Percentiles rank a stretch among this genome's conserved stretches.
Conservation (phyloP, 2,888 invertebrate genomes). For the Diplolepis rosae region DNA sequence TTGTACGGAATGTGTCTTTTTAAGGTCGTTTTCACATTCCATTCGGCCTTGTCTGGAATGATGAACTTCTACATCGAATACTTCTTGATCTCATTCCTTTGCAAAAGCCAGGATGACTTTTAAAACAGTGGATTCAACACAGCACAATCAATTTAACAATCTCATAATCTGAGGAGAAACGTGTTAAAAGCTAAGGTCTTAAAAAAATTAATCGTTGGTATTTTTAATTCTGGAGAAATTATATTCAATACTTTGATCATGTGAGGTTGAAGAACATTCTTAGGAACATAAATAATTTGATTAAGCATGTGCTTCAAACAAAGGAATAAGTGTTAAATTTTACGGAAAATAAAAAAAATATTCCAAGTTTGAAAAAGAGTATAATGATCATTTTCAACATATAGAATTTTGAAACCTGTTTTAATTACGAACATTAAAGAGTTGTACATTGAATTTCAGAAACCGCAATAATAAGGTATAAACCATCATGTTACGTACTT, state of each 20-base stretch:
- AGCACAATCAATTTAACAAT: neutral
- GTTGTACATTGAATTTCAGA: neutral
- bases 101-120: conserved; percentile 1
- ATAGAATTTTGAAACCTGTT: neutral
- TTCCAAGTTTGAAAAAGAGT: conserved; percentile 1
- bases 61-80: conserved; percentile 3
- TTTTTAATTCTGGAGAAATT: neutral
- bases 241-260: neutral
- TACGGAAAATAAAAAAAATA: conserved; percentile 20
- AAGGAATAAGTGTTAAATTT: neutral
- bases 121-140: neutral
- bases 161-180: neutral
- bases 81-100: conserved; percentile 26
- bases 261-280: neutral
- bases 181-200: neutral
- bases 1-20: conserved; percentile 24
- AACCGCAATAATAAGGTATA: neutral
- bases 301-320: neutral
- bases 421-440: neutral
- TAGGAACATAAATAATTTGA: neutral
- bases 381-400: neutral
- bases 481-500: neutral
- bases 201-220: neutral
- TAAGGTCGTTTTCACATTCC: conserved; percentile 26
- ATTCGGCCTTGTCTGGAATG: conserved; percentile 29